Evolutionary conservation across 1,140 invertebrate species (phyloP).

Genomic region (Camponotus floridanus): DNA sequence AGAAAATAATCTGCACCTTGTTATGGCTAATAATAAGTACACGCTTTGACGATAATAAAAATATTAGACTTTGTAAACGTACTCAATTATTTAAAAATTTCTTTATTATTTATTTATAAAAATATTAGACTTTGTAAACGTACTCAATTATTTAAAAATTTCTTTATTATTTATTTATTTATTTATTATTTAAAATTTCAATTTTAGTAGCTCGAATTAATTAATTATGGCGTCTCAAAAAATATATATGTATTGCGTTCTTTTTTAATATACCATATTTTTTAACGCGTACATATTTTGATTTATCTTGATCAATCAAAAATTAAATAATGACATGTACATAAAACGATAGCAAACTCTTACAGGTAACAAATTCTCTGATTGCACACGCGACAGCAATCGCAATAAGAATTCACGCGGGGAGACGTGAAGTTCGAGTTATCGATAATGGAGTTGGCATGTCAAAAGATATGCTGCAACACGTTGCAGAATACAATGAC

Average conservation of each 20-base stretch:
- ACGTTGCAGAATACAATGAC: slow-evolving; percentile 65
- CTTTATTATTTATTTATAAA: too few species aligned
- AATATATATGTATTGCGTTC: background rate
- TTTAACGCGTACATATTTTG: background rate
- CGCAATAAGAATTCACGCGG: slow-evolving; percentile 75
- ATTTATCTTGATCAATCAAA: background rate
- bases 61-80: background rate
- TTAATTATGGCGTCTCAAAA: background rate
- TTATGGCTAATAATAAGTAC: too few species aligned
- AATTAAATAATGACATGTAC: slow-evolving; percentile 6
- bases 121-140: background rate
- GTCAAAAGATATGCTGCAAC: slow-evolving; percentile 52
- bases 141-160: too few species aligned
- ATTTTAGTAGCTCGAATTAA: background rate
- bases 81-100: too few species aligned
- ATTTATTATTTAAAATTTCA: too few species aligned
- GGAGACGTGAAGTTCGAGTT: slow-evolving; percentile 76
- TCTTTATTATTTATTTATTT: too few species aligned
- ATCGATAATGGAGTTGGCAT: slow-evolving; percentile 82
- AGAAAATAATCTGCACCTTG: too few species aligned
- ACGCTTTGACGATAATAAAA: background rate
- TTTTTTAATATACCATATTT: background rate
- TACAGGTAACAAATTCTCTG: slow-evolving; percentile 75
- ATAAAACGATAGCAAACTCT: background rate
- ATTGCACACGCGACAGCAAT: slow-evolving; percentile 72